phyloP scores from a whole-genome alignment of 1,140 invertebrate species.

The Apis laboriosa region DNA sequence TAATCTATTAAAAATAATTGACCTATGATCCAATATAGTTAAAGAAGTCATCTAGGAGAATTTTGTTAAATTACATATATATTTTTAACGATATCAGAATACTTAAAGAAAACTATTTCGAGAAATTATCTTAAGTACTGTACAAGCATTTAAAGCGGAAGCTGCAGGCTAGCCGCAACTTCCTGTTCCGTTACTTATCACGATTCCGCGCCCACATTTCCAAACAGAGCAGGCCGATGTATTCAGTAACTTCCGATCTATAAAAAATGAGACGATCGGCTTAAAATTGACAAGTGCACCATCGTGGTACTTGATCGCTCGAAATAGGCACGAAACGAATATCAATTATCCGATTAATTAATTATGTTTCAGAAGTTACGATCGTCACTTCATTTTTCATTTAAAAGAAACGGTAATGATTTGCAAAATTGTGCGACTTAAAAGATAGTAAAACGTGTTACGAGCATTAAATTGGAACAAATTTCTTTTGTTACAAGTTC shows the following conservation, averaged over 20 bases:
- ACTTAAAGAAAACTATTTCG: neutral
- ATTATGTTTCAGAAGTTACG: neutral
- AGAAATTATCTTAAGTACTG: neutral
- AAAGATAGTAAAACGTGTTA: neutral
- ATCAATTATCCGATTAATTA: slow-evolving; percentile 27
- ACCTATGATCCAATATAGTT: no score
- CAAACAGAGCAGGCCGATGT: neutral
- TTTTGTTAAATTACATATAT: neutral
- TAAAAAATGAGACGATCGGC: slow-evolving; percentile 25
- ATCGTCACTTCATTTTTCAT: neutral
- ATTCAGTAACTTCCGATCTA: slow-evolving; percentile 15
- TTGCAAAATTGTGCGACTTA: neutral
- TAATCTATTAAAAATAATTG: no score
- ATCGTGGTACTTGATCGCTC: neutral
- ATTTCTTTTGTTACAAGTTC: neutral
- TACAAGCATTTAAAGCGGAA: slow-evolving; percentile 6
- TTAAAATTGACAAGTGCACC: slow-evolving; percentile 17
- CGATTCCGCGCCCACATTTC: slow-evolving; percentile 38
- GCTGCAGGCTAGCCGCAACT: slow-evolving; percentile 19
- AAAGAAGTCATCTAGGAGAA: no score
- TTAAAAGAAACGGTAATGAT: neutral
- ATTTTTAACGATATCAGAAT: neutral
- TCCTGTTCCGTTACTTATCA: slow-evolving; percentile 43
- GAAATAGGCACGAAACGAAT: neutral
- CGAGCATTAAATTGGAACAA: neutral